Base-by-base conservation (phyloP, 2,888 invertebrate species). In the Mesochorus sp. region DNA sequence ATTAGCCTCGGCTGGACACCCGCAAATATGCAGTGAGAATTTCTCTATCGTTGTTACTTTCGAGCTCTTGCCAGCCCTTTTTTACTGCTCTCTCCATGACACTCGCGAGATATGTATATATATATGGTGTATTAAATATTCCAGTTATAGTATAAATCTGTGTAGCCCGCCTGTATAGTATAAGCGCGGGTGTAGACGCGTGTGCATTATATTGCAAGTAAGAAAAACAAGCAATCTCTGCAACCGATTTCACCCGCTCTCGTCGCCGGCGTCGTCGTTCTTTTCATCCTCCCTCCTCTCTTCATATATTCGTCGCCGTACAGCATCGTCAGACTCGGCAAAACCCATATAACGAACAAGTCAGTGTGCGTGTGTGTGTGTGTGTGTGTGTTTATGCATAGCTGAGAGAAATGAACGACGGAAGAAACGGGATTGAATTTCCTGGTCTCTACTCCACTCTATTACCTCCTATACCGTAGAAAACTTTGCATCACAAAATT, bases 351-450 rank as follows among this genome's bases (percentile, higher is more conserved):
- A 49, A 66, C 37, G 49, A 66, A 31, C 24, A 37, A 44, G 31
- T 34, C 26, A 17, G 51, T 24, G 66, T 31, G 31, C 31, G 3
- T 3, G 31, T 6, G 3, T 3, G 31, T 57, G 8, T 55, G 28
- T 24, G n/a, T n/a, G n/a, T n/a, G n/a, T n/a, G n/a, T n/a, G n/a
- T n/a, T n/a, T n/a, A n/a, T n/a, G n/a, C n/a, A 34, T 57, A 49
- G 21, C 61, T 66, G 19, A 34, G 49, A 19, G 49, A 57, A 74
- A 70, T 70, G 42, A 39, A 73, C 51, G 49, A 74, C 49, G 68
- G 62, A 42, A 68, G 66, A 73, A 72, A 68, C 57, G 55, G 57
- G 49, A 68, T 64, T 68, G 26, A 57, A 62, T 74, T 78, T 78
- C 61, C 68, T 74, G 55, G 62, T 73, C n/a, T n/a, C 61, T 64